Evolutionary conservation across 2,797 vertebrate species (phyloP).

Genomic region (Cheirogaleus major): DNA sequence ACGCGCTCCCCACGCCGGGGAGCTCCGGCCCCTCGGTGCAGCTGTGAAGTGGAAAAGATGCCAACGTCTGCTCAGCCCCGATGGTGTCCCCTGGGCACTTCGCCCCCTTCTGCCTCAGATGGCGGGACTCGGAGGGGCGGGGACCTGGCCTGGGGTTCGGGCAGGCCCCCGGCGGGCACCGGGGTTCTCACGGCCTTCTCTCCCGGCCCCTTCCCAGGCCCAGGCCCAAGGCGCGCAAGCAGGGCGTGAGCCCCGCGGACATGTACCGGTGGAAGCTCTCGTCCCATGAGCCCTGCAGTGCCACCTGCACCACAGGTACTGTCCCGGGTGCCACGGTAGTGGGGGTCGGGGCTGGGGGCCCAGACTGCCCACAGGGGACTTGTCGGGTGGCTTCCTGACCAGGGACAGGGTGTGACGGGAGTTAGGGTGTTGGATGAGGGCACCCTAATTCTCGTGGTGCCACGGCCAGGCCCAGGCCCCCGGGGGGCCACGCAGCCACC

Average conservation of each 20-base stretch:
- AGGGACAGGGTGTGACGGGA: accelerated
- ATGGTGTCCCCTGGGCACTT: constrained; percentile 80
- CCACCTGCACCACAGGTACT: constrained; percentile 96
- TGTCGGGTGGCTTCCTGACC: accelerated
- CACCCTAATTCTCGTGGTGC: accelerated
- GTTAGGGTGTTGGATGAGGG: background rate
- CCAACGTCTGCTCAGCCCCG: constrained; percentile 72
- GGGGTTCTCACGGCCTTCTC: background rate
- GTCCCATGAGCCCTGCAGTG: constrained; percentile 97
- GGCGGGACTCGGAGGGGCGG: constrained; percentile 77
- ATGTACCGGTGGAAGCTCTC: constrained; percentile 99
- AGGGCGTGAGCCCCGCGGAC: constrained; percentile 95
- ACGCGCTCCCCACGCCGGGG: background rate
- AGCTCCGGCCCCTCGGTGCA: constrained; percentile 69
- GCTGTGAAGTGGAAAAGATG: constrained; percentile 45
- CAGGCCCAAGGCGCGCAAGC: constrained; percentile 93
- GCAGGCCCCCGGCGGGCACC: constrained; percentile 70
- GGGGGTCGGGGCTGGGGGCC: background rate
- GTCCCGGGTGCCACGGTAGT: background rate
- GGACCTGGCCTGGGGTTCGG: no score
- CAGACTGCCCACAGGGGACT: accelerated
- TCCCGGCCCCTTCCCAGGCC: constrained; percentile 85
- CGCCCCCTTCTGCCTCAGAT: constrained; percentile 84
- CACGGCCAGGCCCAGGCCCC: background rate
- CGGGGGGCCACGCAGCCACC: background rate